phyloP scores from a whole-genome alignment of 2,113 vertebrate species.

The Spilogale gracilis region DNA sequence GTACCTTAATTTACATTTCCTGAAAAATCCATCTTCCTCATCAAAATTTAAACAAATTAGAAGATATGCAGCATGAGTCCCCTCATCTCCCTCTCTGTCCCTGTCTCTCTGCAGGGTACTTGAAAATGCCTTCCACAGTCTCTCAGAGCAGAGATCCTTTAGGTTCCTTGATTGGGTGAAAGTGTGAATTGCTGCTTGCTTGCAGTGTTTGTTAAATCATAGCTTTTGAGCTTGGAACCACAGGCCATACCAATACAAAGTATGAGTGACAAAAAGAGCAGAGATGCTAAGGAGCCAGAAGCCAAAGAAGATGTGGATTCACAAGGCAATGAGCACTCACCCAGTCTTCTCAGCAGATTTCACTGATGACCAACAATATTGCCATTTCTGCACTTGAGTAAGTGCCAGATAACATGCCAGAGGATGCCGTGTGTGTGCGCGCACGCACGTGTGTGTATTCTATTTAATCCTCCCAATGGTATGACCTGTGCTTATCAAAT shows the following conservation, averaged over 20 bases:
- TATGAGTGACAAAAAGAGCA: background rate
- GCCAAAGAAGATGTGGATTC: background rate
- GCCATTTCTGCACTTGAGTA: background rate
- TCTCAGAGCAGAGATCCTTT: background rate
- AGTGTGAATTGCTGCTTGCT: background rate
- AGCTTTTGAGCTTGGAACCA: background rate
- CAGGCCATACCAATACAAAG: background rate
- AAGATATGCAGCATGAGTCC: background rate
- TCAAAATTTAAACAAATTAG: background rate
- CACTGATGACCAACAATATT: background rate
- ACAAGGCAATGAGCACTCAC: background rate
- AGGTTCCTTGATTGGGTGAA: background rate
- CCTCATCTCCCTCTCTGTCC: background rate
- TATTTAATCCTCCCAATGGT: background rate
- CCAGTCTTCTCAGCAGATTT: background rate
- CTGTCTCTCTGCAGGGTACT: background rate
- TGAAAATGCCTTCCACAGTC: background rate
- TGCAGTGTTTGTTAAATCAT: background rate
- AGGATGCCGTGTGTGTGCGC: background rate
- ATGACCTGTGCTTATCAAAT: background rate
- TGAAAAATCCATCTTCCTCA: background rate
- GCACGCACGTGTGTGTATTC: background rate
- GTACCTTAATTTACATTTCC: background rate
- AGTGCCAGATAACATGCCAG: background rate
- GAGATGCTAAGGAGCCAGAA: background rate